Evolutionary conservation across 2,797 vertebrate species (phyloP).

Genomic region (Myiotriccus ornatus): DNA sequence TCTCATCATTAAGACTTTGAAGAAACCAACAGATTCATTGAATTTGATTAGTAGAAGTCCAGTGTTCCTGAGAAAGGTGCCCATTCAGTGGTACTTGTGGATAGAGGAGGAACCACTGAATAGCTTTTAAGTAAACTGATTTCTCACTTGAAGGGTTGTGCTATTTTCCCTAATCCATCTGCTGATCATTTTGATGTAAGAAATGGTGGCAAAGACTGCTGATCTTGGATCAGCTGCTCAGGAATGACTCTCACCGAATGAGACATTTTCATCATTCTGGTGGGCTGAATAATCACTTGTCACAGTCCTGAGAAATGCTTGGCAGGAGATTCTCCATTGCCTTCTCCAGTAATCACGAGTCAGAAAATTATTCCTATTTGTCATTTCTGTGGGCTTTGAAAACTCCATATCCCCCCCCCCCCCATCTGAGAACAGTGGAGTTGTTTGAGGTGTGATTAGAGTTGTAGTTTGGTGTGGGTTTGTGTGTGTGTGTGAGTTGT

Average conservation of each 20-base stretch:
- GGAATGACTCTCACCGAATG: neutral
- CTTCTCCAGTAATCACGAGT: neutral
- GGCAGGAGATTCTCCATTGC: neutral
- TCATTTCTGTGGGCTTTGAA: neutral
- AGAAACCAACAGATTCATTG: neutral
- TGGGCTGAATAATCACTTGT: conserved; percentile 3
- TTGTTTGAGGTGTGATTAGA: neutral
- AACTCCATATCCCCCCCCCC: no score
- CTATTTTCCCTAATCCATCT: neutral
- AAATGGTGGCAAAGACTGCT: neutral
- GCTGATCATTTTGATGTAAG: neutral
- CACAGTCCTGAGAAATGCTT: neutral
- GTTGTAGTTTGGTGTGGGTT: fast-evolving
- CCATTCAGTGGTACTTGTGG: neutral
- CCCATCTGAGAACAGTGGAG: neutral
- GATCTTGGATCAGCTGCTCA: neutral
- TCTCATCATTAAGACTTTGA: neutral
- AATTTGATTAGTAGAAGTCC: neutral
- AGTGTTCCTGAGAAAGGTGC: neutral
- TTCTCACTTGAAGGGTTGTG: neutral
- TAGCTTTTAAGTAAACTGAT: neutral
- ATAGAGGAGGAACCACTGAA: neutral
- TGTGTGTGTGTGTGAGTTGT: neutral
- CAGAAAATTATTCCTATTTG: neutral
- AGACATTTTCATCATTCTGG: neutral